Evolutionary conservation across 2,797 vertebrate genomes (phyloP).

Genomic region (Lophura swinhoii): DNA sequence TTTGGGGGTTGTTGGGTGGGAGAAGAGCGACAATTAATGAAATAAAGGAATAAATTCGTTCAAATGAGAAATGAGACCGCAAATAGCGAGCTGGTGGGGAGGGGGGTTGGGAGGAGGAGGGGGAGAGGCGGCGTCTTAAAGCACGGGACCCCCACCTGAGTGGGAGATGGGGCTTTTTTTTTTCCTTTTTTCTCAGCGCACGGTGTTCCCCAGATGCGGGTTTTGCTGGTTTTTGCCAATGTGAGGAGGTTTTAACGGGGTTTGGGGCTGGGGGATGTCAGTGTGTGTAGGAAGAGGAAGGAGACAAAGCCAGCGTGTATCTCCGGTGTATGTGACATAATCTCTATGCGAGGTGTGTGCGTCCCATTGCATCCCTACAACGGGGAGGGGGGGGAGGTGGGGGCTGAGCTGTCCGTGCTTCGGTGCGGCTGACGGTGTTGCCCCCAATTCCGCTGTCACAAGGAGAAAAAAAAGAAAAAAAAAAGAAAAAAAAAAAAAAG

Average conservation of each 20-base stretch:
- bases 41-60: background rate
- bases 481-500: no score
- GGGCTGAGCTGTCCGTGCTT: background rate
- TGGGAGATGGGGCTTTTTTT: background rate
- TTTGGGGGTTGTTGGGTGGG: background rate
- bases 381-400: no score
- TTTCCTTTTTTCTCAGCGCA: background rate
- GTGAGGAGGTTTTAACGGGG: background rate
- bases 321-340: background rate
- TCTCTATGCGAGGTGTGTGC: background rate
- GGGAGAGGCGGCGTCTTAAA: background rate
- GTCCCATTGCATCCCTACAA: background rate
- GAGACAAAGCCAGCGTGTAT: background rate
- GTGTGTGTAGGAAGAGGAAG: background rate
- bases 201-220: background rate
- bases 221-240: no score
- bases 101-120: background rate
- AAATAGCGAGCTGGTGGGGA: no score
- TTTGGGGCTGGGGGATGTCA: no score
- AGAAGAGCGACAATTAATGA: background rate
- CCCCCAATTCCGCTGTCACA: background rate
- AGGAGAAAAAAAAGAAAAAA: background rate
- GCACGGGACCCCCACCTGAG: background rate
- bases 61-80: fast-evolving
- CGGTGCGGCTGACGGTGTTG: background rate